Base-by-base conservation (phyloP, 2,888 invertebrate genomes). In the Spisula solida region DNA sequence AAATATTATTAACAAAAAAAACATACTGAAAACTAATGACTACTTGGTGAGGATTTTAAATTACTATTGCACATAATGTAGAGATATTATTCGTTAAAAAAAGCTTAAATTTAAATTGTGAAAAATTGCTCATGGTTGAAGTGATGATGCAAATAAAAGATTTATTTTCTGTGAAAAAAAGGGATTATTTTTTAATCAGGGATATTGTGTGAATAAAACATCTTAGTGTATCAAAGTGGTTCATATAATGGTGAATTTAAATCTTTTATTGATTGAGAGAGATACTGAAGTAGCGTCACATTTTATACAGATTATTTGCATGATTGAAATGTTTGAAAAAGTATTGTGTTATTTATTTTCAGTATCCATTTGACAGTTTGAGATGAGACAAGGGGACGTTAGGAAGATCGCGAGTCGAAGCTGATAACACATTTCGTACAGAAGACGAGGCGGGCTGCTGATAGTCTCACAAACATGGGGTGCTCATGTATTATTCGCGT, bases 131-230 rank as follows among this genome's bases (percentile, higher is more conserved):
- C 8, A 80, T 14, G 80, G n/a, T 48, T 80, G 48, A 47, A 80
- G 34, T 78, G 85, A 85, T 85, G 81, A 29, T 81, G 85, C 85
- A 85, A 85, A 85, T 85, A 78, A 78, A 75, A 55, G 84, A 34
- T 48, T 86, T 66, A 75, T 48, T 55, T 75, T 75, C 34, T 75
- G 31, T 75, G 1, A 86, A 70, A 82, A 86, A 56, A 83, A 70
- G 80, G 88, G 90, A 88, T 90, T 75, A 75, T 75, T 87, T 90
- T 87, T 85, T 88, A 66, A 81, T 90, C 85, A 88, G 90, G 87
- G 90, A 79, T 90, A 81, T 80, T 75, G 31, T 12, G 31, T 55
- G 78, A 84, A 55, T 70, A 41, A 84, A 41, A 78, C 25, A 34
- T 18, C 1, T 41, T 25, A 31, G 20, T 78, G 84, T 34, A 66